Evolutionary conservation across 2,113 vertebrate species (phyloP), one percentile per base, ranked within the genome.

Genomic region (Etheostoma spectabile): DNA sequence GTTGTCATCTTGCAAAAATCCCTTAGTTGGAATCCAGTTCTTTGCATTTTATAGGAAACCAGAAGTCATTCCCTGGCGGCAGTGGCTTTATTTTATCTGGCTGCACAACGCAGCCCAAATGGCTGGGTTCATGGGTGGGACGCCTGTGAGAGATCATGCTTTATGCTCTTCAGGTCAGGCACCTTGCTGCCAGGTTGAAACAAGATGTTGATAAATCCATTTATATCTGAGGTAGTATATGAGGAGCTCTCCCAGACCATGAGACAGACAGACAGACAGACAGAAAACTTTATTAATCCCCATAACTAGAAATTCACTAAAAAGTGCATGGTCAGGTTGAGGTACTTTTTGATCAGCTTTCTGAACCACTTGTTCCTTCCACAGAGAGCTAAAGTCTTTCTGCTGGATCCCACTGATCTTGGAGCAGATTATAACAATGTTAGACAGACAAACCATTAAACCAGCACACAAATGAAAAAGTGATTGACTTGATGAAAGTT

Each of bases 1-100:
- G 6, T 27, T 68, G 46, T 48, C 11, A 66, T 59, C 61, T 53
- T 15, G 19, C 13, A 80, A n/a, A n/a, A n/a, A 79, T 72, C 33
- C 0, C 56, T 64, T 64, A 46, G 30, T 46, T 45, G 6, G 22
- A 15, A 56, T 80, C 27, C 15, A 52, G 46, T 24, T 53, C 21
- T 48, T 70, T 6, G 52, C 57, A 30, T 38, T 66, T 80, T 12
- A 65, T n/a, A 69, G 19, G 7, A n/a, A 6, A 68, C 3, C 27
- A 8, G 0, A 45, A 45, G 51, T 55, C n/a, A 63, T 45, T 77
- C 35, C 22, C 30, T 24, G 5, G 0, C 53, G 45, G 14, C 48
- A 70, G 15, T 56, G 24, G 35, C 78, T 68, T 16, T 2, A 11
- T 46, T 27, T 55, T 15, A 24, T 13, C 2, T 56, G n/a, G 12